These are phyloP conservation scores for Leptopilina clavipes DNA, from an alignment of 1,140 invertebrate species.

Conservation along the genomic window DNA sequence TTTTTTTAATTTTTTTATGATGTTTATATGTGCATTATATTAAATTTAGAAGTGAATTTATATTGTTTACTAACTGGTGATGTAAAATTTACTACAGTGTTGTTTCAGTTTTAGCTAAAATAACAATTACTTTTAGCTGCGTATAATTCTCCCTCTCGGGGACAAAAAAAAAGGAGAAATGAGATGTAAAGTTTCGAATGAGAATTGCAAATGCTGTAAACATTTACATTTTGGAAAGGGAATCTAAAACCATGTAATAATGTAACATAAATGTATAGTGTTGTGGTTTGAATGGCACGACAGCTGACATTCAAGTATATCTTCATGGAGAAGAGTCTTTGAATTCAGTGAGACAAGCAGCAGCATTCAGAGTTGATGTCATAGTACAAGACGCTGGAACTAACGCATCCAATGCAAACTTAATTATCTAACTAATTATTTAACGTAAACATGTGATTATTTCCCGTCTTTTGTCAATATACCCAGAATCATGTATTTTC, in stretches of 20 bases:
- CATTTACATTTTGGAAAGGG: neutral
- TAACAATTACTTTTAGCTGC: no score
- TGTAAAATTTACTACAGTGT: no score
- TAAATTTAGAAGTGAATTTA: no score
- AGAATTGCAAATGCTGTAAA: neutral
- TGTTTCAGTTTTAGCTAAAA: no score
- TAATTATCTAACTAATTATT: conserved; percentile 49
- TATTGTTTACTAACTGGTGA: no score
- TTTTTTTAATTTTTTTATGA: no score
- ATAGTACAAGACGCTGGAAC: conserved; percentile 42
- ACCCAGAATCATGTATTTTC: no score
- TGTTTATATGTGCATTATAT: no score
- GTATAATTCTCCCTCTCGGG: no score
- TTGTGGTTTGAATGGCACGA: conserved; percentile 3
- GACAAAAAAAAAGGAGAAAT: neutral
- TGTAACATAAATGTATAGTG: conserved; percentile 23
- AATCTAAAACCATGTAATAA: conserved; percentile 14
- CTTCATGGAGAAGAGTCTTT: neutral
- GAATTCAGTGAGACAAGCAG: conserved; percentile 1
- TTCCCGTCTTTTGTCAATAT: neutral
- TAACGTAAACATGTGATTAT: conserved; percentile 40
- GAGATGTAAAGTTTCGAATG: neutral
- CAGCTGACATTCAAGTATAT: conserved; percentile 7
- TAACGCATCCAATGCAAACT: conserved; percentile 43
- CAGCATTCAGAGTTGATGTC: conserved; percentile 5